Conservation (phyloP, 2,888 invertebrate genomes). For the Drosophila crucigera region DNA sequence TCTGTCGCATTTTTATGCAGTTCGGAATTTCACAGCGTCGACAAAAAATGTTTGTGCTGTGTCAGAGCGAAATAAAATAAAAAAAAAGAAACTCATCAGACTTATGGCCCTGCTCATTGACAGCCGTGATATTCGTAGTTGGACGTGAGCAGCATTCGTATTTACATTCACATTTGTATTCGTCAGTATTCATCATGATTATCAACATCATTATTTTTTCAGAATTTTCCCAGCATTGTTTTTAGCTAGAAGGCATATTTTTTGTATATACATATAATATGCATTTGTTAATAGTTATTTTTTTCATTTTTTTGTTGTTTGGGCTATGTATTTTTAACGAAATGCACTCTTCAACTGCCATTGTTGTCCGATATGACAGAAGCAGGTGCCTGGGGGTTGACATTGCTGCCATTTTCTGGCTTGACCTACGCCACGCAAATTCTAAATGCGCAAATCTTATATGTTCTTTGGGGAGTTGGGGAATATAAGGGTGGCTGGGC, state of each 20-base stretch:
- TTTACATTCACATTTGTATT: slow-evolving; percentile 19
- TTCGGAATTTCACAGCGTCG: slow-evolving; percentile 23
- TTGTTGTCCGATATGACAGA: slow-evolving; percentile 19
- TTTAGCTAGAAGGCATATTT: slow-evolving; percentile 2
- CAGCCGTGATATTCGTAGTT: slow-evolving; percentile 36
- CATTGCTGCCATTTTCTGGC: slow-evolving; percentile 34
- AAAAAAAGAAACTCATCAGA: slow-evolving; percentile 56
- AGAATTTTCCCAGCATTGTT: slow-evolving; percentile 33
- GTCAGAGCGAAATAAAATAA: slow-evolving; percentile 23
- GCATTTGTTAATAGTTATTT: slow-evolving; percentile 28
- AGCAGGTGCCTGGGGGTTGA: slow-evolving; percentile 3
- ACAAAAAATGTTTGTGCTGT: slow-evolving; percentile 29
- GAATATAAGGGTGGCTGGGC: slow-evolving; percentile 1
- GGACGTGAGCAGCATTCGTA: slow-evolving; percentile 52
- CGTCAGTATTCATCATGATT: slow-evolving; percentile 11
- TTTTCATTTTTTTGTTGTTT: not conserved
- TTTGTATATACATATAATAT: slow-evolving; percentile 22
- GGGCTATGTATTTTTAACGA: slow-evolving; percentile 11
- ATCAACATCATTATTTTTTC: slow-evolving; percentile 27
- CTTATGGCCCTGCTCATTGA: slow-evolving; percentile 48
- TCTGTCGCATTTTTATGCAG: slow-evolving; percentile 29
- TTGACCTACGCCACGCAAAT: slow-evolving; percentile 73
- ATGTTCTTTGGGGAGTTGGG: not conserved
- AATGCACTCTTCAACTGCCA: slow-evolving; percentile 12
- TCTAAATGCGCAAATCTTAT: slow-evolving; percentile 69